These are phyloP conservation scores for Scortum barcoo DNA, from an alignment of 2,113 vertebrate genomes.

Conservation along the genomic window DNA sequence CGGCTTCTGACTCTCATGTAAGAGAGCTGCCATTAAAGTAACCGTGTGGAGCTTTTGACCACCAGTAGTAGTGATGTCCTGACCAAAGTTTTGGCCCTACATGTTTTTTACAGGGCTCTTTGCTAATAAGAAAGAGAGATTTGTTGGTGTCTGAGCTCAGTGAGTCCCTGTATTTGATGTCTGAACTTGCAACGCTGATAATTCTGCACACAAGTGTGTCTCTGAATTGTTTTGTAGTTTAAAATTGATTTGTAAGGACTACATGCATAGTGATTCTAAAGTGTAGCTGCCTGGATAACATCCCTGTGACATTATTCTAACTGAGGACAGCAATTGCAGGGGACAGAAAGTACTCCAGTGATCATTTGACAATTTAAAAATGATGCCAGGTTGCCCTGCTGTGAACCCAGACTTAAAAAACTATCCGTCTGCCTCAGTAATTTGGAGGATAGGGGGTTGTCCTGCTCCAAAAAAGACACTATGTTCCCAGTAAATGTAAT, in stretches of 20 bases:
- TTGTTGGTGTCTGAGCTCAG: too few relatives aligned
- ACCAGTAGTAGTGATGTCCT: background rate
- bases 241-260: too few relatives aligned
- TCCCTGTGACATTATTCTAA: background rate
- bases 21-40: too few relatives aligned
- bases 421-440: constrained; percentile 12
- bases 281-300: background rate
- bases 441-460: constrained; percentile 1
- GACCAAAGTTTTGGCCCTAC: too few relatives aligned
- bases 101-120: background rate
- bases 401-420: constrained; percentile 14
- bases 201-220: background rate
- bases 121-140: too few relatives aligned
- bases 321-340: background rate
- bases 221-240: background rate
- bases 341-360: background rate
- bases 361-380: constrained; percentile 26
- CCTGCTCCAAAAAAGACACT: constrained; percentile 28
- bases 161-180: too few relatives aligned
- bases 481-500: constrained; percentile 45
- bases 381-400: background rate
- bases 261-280: background rate
- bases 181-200: too few relatives aligned
- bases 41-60: too few relatives aligned
- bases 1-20: background rate